phyloP scores from a whole-genome alignment of 1,140 invertebrate species.

The Proctacanthus coquilletti region DNA sequence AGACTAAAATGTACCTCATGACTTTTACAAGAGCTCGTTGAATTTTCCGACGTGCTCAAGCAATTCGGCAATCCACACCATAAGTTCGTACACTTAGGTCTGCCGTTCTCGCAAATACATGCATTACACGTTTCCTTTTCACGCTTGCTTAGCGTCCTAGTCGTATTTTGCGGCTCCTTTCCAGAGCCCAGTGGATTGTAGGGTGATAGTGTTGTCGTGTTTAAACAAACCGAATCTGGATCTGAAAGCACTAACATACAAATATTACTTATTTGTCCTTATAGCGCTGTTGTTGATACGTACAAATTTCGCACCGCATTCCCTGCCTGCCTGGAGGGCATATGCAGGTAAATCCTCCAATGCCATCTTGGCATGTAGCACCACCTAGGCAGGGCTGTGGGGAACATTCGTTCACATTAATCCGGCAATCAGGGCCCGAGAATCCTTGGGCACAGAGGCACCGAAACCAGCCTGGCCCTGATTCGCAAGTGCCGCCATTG shows the following conservation, averaged over 20 bases:
- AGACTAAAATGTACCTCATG: constrained; percentile 14
- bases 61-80: constrained; percentile 76
- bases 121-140: constrained; percentile 65
- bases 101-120: constrained; percentile 58
- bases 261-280: background rate
- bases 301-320: constrained; percentile 42
- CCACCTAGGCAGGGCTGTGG: constrained; percentile 70
- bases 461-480: constrained; percentile 61
- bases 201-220: constrained; percentile 16
- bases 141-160: constrained; percentile 16
- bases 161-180: constrained; percentile 15
- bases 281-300: constrained; percentile 8
- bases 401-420: constrained; percentile 65
- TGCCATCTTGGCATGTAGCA: constrained; percentile 62
- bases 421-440: constrained; percentile 55
- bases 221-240: constrained; percentile 23
- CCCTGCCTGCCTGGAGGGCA: constrained; percentile 67
- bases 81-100: constrained; percentile 64
- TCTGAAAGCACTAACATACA: constrained; percentile 21
- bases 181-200: constrained; percentile 21
- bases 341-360: constrained; percentile 61
- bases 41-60: constrained; percentile 39
- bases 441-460: constrained; percentile 71
- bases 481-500: constrained; percentile 63
- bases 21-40: constrained; percentile 27